These are phyloP conservation scores for Megalopta genalis DNA, from an alignment of 1,140 invertebrate species.

Conservation along the genomic window DNA sequence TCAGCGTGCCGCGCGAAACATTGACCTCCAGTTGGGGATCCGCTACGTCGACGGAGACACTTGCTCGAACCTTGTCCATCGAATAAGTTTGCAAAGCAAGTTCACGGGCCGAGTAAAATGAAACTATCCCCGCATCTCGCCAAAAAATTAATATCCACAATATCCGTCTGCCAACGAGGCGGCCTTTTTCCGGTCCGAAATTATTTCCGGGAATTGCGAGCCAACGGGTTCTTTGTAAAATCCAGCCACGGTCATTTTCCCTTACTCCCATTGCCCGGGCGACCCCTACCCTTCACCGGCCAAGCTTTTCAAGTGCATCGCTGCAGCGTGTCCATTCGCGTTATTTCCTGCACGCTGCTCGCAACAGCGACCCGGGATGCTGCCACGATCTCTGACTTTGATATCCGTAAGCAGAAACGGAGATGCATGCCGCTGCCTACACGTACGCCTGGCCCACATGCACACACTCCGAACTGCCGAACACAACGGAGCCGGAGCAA, in stretches of 20 bases:
- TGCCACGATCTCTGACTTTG: constrained; percentile 22
- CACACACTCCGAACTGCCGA: neutral
- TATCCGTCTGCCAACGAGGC: constrained; percentile 1
- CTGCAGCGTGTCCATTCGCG: constrained; percentile 6
- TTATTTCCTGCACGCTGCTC: constrained; percentile 2
- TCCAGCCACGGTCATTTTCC: constrained; percentile 22
- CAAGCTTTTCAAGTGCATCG: constrained; percentile 3
- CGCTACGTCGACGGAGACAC: too few species aligned
- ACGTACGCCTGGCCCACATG: neutral
- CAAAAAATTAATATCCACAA: neutral
- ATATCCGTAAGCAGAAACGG: constrained; percentile 11
- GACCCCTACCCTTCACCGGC: neutral
- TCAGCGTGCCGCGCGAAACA: too few species aligned
- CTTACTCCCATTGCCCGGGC: neutral
- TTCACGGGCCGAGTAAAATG: neutral
- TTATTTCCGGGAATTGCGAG: constrained; percentile 13
- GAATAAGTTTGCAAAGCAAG: neutral
- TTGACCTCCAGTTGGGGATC: too few species aligned
- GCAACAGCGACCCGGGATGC: neutral
- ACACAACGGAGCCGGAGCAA: neutral
- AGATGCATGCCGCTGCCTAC: neutral
- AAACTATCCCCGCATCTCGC: neutral
- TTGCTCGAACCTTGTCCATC: too few species aligned
- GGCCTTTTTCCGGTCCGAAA: neutral
- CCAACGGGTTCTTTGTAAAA: neutral